phyloP scores from a whole-genome alignment of 2,113 vertebrate genomes.

The Arenaria interpres region DNA sequence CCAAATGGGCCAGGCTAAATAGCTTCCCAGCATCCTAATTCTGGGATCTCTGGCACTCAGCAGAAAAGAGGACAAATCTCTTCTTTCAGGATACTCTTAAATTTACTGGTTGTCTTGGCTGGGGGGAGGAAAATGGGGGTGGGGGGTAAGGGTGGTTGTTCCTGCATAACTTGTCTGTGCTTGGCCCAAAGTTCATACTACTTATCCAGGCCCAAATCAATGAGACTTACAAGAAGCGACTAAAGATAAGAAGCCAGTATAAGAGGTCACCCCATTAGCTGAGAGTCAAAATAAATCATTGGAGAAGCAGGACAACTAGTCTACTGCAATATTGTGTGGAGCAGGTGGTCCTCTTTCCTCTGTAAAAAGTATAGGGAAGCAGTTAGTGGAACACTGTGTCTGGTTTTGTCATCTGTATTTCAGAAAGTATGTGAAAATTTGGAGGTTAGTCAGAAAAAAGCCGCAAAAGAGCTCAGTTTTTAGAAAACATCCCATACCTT shows the following conservation, averaged over 20 bases:
- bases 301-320: background rate
- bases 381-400: background rate
- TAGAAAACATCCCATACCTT: background rate
- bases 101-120: background rate
- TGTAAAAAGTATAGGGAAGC: background rate
- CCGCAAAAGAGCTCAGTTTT: background rate
- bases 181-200: background rate
- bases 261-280: background rate
- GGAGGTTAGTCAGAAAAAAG: background rate
- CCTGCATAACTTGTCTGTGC: background rate
- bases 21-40: background rate
- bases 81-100: background rate
- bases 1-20: background rate
- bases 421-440: background rate
- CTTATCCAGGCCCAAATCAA: background rate
- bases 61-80: background rate
- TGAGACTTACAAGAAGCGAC: background rate
- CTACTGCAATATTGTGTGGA: background rate
- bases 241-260: background rate
- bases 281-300: background rate
- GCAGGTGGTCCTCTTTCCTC: background rate
- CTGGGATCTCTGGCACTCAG: background rate
- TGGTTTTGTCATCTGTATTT: background rate
- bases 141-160: fast-evolving
- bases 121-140: background rate